Evolutionary conservation across 2,797 vertebrate genomes (phyloP).

Genomic region (Streptopelia turtur): DNA sequence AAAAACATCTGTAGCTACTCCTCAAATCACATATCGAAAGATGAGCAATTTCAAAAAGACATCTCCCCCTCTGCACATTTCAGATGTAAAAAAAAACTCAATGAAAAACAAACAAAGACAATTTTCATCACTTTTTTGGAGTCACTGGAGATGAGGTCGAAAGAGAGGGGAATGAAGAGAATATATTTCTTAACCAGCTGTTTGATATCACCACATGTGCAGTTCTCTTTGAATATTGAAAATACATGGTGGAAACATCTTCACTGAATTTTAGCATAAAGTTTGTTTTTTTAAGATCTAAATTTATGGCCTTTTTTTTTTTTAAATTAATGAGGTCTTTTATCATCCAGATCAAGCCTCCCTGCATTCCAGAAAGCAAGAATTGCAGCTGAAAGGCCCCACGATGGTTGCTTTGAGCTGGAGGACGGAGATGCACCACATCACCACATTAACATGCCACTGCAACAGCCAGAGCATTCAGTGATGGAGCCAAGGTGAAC

Average conservation of each 20-base stretch:
- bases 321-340: background rate
- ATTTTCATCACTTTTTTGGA: background rate
- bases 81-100: background rate
- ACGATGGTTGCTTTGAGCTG: background rate
- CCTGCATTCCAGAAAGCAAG: background rate
- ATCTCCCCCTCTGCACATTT: background rate
- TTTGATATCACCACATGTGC: background rate
- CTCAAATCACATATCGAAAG: background rate
- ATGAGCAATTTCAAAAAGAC: background rate
- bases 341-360: background rate
- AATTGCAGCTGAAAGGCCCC: background rate
- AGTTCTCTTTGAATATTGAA: background rate
- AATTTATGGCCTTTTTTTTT: background rate
- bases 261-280: background rate
- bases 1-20: background rate
- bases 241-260: background rate
- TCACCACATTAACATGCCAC: background rate
- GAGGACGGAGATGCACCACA: background rate
- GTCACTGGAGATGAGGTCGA: background rate
- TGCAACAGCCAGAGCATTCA: background rate
- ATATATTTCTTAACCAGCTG: background rate
- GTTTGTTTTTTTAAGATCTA: background rate
- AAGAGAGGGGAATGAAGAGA: background rate
- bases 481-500: background rate
- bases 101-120: background rate